Evolutionary conservation across 2,797 vertebrate genomes (phyloP).

Genomic region (Sternotherus odoratus): DNA sequence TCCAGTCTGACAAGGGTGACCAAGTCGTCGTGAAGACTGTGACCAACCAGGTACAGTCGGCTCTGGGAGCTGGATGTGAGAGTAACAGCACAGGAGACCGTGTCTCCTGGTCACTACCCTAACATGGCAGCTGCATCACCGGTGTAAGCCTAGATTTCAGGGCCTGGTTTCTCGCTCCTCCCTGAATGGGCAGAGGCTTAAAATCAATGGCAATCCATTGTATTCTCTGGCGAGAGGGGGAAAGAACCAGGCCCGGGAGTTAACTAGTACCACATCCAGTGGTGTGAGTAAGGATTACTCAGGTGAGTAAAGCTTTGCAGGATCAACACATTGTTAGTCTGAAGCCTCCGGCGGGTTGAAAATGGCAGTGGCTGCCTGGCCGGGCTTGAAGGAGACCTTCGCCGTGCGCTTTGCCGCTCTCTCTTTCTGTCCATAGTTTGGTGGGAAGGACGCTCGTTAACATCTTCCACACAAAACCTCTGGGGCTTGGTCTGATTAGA

Average conservation of each 20-base stretch:
- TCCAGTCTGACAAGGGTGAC: conserved; percentile 80
- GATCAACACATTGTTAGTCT: neutral
- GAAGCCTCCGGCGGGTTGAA: neutral
- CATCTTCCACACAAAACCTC: neutral
- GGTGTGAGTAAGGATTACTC: neutral
- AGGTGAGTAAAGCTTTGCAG: neutral
- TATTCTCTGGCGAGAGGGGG: neutral
- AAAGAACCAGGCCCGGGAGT: neutral
- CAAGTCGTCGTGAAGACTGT: conserved; percentile 78
- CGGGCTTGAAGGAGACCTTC: neutral
- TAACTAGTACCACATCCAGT: neutral
- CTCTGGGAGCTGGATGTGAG: neutral
- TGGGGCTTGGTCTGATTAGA: neutral
- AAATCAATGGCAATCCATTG: neutral
- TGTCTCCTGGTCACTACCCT: neutral
- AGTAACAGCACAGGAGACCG: neutral
- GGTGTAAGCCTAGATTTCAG: neutral
- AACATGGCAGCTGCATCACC: neutral
- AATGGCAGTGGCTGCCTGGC: neutral
- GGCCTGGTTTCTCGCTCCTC: neutral
- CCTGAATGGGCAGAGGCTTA: neutral
- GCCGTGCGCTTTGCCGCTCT: neutral
- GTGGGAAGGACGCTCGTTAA: neutral
- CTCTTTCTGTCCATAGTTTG: neutral
- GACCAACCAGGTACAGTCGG: conserved; percentile 71